phyloP scores from a whole-genome alignment of 2,888 invertebrate species.

The Serripes groenlandicus region DNA sequence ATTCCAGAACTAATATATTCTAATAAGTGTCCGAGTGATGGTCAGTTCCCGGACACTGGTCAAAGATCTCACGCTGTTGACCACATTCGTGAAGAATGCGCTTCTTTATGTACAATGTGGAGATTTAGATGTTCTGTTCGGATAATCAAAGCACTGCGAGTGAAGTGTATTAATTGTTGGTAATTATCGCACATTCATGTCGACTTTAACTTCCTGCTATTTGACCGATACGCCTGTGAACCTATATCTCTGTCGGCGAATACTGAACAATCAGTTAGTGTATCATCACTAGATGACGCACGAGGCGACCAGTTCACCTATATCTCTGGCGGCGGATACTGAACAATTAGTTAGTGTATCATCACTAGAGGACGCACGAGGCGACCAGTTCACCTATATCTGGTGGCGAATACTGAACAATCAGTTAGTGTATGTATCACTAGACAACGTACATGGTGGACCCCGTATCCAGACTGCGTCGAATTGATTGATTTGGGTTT shows the following conservation, averaged over 20 bases:
- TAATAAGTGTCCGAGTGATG: slow-evolving; percentile 18
- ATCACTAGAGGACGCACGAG: no score
- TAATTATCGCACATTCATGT: slow-evolving; percentile 45
- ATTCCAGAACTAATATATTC: slow-evolving; percentile 14
- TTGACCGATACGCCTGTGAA: not conserved
- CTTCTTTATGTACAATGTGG: not conserved
- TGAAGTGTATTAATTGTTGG: slow-evolving; percentile 34
- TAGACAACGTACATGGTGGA: no score
- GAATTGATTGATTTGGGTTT: no score
- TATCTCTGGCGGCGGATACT: no score
- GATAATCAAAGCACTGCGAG: slow-evolving; percentile 37
- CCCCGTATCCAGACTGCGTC: no score
- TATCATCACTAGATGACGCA: no score
- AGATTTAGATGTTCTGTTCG: slow-evolving; percentile 11
- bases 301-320: no score
- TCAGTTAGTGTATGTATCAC: no score
- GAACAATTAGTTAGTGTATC: no score
- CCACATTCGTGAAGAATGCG: slow-evolving; percentile 14
- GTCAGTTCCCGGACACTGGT: slow-evolving; percentile 29
- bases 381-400: no score
- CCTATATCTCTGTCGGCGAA: not conserved
- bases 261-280: no score
- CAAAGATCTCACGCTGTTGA: slow-evolving; percentile 41
- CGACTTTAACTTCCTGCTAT: slow-evolving; percentile 28
- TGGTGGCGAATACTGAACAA: no score